These are phyloP conservation scores for Onychostruthus taczanowskii DNA, from an alignment of 2,113 vertebrate species.

Conservation along the genomic window DNA sequence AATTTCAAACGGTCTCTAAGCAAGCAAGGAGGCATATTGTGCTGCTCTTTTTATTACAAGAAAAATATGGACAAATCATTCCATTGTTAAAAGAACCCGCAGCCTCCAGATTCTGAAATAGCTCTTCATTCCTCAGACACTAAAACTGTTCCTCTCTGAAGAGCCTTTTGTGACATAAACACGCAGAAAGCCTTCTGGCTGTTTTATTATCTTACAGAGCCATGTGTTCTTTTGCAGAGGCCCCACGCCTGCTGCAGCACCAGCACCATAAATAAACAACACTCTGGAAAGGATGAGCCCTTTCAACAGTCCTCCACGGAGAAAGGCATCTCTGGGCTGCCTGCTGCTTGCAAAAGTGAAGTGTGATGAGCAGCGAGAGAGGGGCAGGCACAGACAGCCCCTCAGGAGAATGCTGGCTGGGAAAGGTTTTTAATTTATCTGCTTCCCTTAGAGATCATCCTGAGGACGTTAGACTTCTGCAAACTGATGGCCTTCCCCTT, in stretches of 20 bases:
- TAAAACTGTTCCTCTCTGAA: slow-evolving; percentile 8
- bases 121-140: slow-evolving; percentile 21
- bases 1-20: not conserved
- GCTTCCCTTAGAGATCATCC: not conserved
- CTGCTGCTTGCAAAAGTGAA: not conserved
- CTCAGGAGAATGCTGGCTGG: not conserved
- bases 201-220: slow-evolving; percentile 42
- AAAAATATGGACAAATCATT: slow-evolving; percentile 13
- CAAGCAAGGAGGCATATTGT: not conserved
- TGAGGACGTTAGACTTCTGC: not conserved
- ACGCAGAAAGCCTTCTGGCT: slow-evolving; percentile 33
- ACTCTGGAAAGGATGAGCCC: not conserved
- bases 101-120: not conserved
- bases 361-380: not conserved
- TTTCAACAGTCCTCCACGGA: slow-evolving; percentile 23
- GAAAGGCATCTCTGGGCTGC: not conserved
- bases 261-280: slow-evolving; percentile 58
- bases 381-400: not conserved
- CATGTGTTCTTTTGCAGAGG: not conserved
- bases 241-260: not conserved
- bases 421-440: not conserved
- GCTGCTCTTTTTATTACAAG: not conserved
- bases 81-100: not conserved
- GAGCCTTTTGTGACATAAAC: slow-evolving; percentile 6
- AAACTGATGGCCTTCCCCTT: not conserved